Evolutionary conservation across 2,888 invertebrate species (phyloP), one percentile per base, ranked within the genome.

Genomic region (Exephanes ischioxanthus): DNA sequence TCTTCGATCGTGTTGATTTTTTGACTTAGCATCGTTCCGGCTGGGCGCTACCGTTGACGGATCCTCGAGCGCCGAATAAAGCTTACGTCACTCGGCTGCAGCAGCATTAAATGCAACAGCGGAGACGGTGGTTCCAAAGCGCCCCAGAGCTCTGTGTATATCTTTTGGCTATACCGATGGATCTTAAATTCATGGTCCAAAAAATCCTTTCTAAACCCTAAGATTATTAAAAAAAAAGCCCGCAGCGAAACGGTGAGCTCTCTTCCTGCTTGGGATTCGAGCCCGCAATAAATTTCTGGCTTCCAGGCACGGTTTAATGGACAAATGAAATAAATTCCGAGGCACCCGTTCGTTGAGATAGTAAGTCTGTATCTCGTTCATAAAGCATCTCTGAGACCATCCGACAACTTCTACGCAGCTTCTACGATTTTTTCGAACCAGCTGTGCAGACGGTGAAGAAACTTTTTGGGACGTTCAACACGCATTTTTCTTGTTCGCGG

Each of bases 1-100:
- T 67, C 80, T 84, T 81, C 26, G 26, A 1, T 3, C 58, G 88
- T 92, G 91, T 92, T 92, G 91, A 91, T 92, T 92, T 92, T 92
- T 91, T 91, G 90, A 91, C 92, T 92, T 91, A 91, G 86, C 91
- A 80, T 82, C 78, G 83, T 84, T 81, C 82, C 87, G 83, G 86
- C 88, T 86, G 77, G 26, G 75, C 84, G 88, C 89, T 90, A 90
- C 91, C 88, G 89, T 88, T 87, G 85, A 84, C 84, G 81, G 79
- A 77, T 80, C 55, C 70, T 16, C 51, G 53, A 80, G 53, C 78
- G 37, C 66, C 82, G 63, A 66, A 84, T 63, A 67, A 61, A 76
- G 82, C 87, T 87, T 84, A 82, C 82, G 80, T 84, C 83, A 83
- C 80, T 79, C 75, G 66, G 7, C 19, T 19, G 22, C 16, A 33